Base-by-base conservation (phyloP, 2,797 vertebrate species). In the Macrochelys suwanniensis region DNA sequence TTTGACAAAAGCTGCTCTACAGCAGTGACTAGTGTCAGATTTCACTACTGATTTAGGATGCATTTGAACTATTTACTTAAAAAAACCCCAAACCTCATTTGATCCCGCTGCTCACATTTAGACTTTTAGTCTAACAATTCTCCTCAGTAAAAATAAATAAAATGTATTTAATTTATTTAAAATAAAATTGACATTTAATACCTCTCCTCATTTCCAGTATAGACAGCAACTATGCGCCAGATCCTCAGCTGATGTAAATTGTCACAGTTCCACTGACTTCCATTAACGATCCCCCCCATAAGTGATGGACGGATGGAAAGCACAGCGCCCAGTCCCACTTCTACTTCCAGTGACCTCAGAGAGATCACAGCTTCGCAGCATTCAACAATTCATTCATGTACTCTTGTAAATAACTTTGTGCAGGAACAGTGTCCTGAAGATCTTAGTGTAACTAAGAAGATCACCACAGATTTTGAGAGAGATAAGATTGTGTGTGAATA, bases 351-450 rank as follows among this genome's bases (percentile, higher is more conserved):
- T 79, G 83, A 84, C 21, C 74, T 7, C 11, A 57, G 25, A 90
- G 51, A 9, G 80, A 77, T 21, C 42, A 65, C 53, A 90, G 51
- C 77, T 87, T 54, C 87, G 57, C 26, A 80, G 47, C 45, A 84
- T 68, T 13, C 37, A 92, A 21, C 7, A 93, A 74, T 7, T 76
- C 6, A 21, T 81, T 83, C 11, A 11, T 7, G 4, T 77, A 26
- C 13, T 93, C 51, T 76, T 90, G 76, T 49, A 96, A 96, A 93
- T 83, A 84, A 85, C 83, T 85, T 65, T 80, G 16, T 21, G 45
- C 59, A 84, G 26, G 84, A 96, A 93, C 7, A 74, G 26, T 61
- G 80, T 90, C 81, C 87, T 12, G 59, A 16, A 90, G 54, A 82
- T 57, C 16, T 57, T 23, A 50, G 12, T 21, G 6, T 5, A 94